Evolutionary conservation across 2,888 invertebrate species (phyloP).

Genomic region (Augiades crinisus): DNA sequence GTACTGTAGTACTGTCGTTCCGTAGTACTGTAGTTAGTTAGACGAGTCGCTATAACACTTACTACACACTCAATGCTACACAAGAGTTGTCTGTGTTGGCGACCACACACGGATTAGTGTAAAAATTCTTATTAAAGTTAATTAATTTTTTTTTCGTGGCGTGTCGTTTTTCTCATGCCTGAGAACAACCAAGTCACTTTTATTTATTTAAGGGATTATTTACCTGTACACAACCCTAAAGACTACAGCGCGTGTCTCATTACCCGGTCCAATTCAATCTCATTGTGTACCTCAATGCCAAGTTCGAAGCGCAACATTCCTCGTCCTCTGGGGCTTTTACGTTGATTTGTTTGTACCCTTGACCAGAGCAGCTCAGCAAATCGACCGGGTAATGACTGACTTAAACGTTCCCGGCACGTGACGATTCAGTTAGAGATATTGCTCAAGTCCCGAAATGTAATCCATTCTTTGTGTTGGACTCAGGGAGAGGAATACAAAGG

Average conservation of each 20-base stretch:
- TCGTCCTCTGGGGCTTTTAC: constrained; percentile 46
- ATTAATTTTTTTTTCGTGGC: no score
- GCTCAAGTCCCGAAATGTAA: constrained; percentile 8
- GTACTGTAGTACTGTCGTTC: no score
- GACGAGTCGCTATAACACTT: no score
- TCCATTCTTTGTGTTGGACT: neutral
- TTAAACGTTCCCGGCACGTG: constrained; percentile 18
- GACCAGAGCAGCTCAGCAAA: constrained; percentile 35
- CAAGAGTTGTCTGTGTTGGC: no score
- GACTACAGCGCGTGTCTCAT: neutral
- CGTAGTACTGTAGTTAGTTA: no score
- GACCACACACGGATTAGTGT: no score
- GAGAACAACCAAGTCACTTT: no score
- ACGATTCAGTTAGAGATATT: constrained; percentile 12
- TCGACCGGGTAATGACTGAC: constrained; percentile 25
- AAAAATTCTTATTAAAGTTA: no score
- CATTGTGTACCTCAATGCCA: constrained; percentile 60
- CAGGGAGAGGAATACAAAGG: neutral
- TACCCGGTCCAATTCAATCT: constrained; percentile 54
- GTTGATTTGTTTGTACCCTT: constrained; percentile 63
- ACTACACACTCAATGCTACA: no score
- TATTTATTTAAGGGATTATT: no score
- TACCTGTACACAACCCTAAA: no score
- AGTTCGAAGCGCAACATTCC: constrained; percentile 50
- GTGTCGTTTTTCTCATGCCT: no score